Conservation (phyloP, 2,113 vertebrate species). For the Gnathonemus echidnorhynchus region DNA sequence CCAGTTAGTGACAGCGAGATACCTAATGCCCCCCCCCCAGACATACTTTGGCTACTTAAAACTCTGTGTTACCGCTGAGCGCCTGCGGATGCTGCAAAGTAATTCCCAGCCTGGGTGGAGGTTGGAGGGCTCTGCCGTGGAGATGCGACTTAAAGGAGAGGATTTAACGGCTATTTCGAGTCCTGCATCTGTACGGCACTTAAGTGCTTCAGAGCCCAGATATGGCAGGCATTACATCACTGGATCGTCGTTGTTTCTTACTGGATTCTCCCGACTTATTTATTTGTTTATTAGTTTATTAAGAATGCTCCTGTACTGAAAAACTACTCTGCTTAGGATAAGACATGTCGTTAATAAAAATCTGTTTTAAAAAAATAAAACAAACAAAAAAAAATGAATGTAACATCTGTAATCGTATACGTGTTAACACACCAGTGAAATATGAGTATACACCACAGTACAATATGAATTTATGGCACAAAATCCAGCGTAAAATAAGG, state of each 20-base stretch:
- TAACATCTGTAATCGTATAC: not conserved
- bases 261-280: constrained; percentile 24
- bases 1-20: constrained; percentile 20
- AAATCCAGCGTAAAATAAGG: constrained; percentile 1
- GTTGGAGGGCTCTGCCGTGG: not conserved
- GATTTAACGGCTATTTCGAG: constrained; percentile 40
- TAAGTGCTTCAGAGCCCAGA: constrained; percentile 35
- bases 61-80: constrained; percentile 45
- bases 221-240: constrained; percentile 29
- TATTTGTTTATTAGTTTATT: not conserved
- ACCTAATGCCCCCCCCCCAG: constrained; percentile 46
- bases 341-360: not conserved
- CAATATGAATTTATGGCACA: constrained; percentile 1
- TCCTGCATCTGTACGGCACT: constrained; percentile 46
- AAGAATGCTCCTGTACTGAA: not conserved
- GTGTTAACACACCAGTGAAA: not conserved
- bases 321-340: not conserved
- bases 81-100: constrained; percentile 46
- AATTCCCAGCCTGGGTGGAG: constrained; percentile 44
- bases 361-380: not conserved
- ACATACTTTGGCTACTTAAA: constrained; percentile 46
- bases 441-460: not conserved
- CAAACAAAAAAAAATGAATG: not conserved
- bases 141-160: constrained; percentile 33
- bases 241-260: constrained; percentile 19